Percentiles rank a stretch among this genome's conserved stretches.
These are phyloP conservation scores for Chelon labrosus DNA, from an alignment of 2,797 vertebrate genomes.

Conservation along the genomic window DNA sequence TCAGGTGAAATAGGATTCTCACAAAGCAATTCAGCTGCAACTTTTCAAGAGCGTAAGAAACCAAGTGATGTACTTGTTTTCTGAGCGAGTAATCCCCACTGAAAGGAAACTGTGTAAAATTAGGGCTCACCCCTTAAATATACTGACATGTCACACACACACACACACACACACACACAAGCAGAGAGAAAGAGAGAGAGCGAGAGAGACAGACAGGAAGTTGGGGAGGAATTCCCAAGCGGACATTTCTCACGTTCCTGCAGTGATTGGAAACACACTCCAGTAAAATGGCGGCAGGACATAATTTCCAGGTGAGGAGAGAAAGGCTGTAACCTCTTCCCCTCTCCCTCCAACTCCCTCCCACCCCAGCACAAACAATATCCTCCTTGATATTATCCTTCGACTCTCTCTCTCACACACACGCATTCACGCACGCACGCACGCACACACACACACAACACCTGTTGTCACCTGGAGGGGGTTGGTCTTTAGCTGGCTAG, in stretches of 20 bases:
- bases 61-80: too few relatives aligned
- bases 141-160: too few relatives aligned
- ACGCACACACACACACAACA: conserved; percentile 49
- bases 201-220: conserved; percentile 76
- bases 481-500: conserved; percentile 90
- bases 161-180: neutral
- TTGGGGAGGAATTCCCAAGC: conserved; percentile 80
- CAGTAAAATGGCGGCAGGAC: conserved; percentile 86
- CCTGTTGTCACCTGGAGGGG: conserved; percentile 85
- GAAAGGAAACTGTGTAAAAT: too few relatives aligned
- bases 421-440: conserved; percentile 61
- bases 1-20: neutral
- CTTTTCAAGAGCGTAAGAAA: too few relatives aligned
- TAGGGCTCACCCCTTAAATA: too few relatives aligned
- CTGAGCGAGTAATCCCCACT: too few relatives aligned
- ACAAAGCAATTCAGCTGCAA: too few relatives aligned
- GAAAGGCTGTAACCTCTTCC: conserved; percentile 89
- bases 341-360: conserved; percentile 78
- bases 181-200: conserved; percentile 15
- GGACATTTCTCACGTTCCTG: conserved; percentile 93
- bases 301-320: conserved; percentile 99
- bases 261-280: conserved; percentile 88
- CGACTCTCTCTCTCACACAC: conserved; percentile 64
- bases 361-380: conserved; percentile 78
- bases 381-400: conserved; percentile 81